phyloP scores from a whole-genome alignment of 2,888 invertebrate species.

The Meteorus colon region DNA sequence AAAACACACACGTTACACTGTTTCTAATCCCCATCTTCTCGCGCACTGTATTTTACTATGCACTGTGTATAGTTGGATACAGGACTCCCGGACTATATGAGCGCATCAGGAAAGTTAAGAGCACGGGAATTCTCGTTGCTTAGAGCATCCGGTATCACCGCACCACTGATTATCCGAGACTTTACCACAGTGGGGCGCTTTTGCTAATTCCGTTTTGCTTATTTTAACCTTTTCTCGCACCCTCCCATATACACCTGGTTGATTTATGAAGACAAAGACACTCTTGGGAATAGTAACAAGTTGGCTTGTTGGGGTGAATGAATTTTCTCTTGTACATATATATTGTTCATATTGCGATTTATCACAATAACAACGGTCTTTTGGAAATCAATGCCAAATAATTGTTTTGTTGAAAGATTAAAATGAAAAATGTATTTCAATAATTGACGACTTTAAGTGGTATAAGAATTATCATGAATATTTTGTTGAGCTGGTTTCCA shows the following conservation, averaged over 20 bases:
- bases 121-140: slow-evolving; percentile 52
- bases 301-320: not conserved
- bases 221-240: slow-evolving; percentile 41
- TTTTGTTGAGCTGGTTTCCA: no score
- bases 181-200: slow-evolving; percentile 41
- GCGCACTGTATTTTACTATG: not conserved
- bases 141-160: slow-evolving; percentile 49
- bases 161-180: slow-evolving; percentile 51
- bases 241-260: slow-evolving; percentile 28
- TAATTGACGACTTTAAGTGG: no score
- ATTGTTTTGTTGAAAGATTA: no score
- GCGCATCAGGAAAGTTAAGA: slow-evolving; percentile 18
- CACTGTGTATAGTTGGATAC: slow-evolving; percentile 32
- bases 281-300: slow-evolving; percentile 37
- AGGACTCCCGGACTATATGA: slow-evolving; percentile 49
- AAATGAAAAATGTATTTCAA: no score
- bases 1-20: slow-evolving; percentile 49
- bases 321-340: not conserved
- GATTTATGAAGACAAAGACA: slow-evolving; percentile 45
- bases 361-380: not conserved
- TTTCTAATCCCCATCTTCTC: slow-evolving; percentile 51
- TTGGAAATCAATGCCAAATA: no score
- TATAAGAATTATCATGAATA: no score
- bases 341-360: not conserved
- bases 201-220: slow-evolving; percentile 46